Evolutionary conservation across 2,113 vertebrate genomes (phyloP).

Genomic region (Tenrec ecaudatus): DNA sequence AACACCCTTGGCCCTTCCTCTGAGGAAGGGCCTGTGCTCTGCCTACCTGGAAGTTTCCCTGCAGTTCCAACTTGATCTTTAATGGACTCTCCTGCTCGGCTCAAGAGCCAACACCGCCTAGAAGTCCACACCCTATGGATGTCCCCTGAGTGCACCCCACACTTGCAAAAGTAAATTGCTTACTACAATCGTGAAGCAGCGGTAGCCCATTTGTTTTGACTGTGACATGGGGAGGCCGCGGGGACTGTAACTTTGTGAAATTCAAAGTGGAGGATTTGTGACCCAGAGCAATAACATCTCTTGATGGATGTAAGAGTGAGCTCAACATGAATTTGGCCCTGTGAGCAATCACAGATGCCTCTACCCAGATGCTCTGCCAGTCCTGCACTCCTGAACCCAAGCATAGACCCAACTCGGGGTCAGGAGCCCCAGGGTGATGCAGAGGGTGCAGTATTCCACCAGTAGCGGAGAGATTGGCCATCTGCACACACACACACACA

Average conservation of each 20-base stretch:
- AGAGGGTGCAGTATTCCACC: background rate
- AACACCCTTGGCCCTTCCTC: background rate
- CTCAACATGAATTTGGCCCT: background rate
- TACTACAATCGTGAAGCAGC: background rate
- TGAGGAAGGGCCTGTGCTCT: background rate
- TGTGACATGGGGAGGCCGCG: background rate
- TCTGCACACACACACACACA: background rate
- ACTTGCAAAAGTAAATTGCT: conserved; percentile 68
- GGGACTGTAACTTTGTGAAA: background rate
- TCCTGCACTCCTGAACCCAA: conserved; percentile 40
- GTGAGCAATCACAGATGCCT: background rate
- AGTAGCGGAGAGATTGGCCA: background rate
- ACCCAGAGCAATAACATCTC: background rate
- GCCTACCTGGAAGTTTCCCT: background rate
- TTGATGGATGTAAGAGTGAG: background rate
- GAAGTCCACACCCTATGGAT: conserved; percentile 19
- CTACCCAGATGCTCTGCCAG: too few species aligned
- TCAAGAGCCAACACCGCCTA: conserved; percentile 9
- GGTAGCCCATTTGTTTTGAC: background rate
- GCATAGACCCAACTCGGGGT: conserved; percentile 32
- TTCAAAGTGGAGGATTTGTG: background rate
- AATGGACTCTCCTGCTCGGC: background rate
- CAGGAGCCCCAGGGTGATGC: background rate
- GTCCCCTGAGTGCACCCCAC: conserved; percentile 8
- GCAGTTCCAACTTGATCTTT: conserved; percentile 29